Base-by-base conservation (phyloP, 2,797 vertebrate species). In the Telmatherina bonti region DNA sequence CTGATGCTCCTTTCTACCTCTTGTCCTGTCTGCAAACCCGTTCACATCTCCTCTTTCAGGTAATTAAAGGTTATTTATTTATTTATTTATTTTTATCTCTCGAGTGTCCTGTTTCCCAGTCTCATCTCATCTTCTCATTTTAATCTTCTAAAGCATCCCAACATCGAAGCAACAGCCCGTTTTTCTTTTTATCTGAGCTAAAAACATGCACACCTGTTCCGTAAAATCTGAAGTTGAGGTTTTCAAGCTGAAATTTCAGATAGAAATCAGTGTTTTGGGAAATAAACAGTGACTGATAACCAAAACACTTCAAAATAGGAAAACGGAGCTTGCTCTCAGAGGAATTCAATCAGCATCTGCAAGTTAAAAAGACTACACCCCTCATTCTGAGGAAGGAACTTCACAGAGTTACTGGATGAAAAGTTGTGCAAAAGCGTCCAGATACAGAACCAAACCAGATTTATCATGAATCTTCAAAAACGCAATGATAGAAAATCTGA, bases 241-340 rank as follows among this genome's bases (percentile, higher is more conserved):
- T 45, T 45, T n/a, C 8, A 45, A 45, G 20, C 20, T 45, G 20
- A n/a, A 45, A 45, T 45, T 45, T 18, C 43, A 45, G 43, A 45
- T 45, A 22, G n/a, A 22, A 47, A 22, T 47, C 45, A 22, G 20
- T 22, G n/a, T 47, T 20, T 9, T 20, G 45, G 20, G 18, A 47
- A 47, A 47, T 47, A 47, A 47, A 22, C 45, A 47, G n/a, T 22
- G 45, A 47, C 45, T 47, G 45, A 47, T 47, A 47, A 47, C 45
- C 18, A 47, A 47, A 47, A n/a, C 45, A 47, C 45, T 47, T 22
- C 20, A 47, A 47, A 47, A 22, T 11, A 11, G 45, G 45, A 47
- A n/a, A 47, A 20, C 20, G 9, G 43, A 22, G 22, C n/a, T n/a
- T 22, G n/a, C 45, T 47, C 20, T n/a, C 43, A 22, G 22, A 22